Evolutionary conservation across 2,888 invertebrate species (phyloP).

Genomic region (Synanthedon tipuliformis): DNA sequence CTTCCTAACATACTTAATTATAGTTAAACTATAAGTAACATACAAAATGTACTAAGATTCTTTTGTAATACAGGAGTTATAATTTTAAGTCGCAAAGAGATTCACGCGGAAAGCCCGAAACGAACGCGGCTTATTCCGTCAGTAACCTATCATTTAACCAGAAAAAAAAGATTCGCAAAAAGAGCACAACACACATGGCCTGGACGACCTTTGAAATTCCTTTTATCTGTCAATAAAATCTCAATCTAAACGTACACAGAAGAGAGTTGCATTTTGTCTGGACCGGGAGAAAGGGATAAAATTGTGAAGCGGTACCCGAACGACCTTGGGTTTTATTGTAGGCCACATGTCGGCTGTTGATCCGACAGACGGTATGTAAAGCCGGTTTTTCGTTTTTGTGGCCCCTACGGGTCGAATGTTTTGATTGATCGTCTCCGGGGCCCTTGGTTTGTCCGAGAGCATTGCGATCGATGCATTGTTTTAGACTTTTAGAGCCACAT

Average conservation of each 20-base stretch:
- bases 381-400: conserved; percentile 52
- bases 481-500: background rate
- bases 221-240: conserved; percentile 15
- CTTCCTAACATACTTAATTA: too few relatives aligned
- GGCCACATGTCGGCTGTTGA: conserved; percentile 60
- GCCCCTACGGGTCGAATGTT: conserved; percentile 29
- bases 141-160: conserved; percentile 17
- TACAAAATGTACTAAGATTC: too few relatives aligned
- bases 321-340: conserved; percentile 65
- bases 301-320: conserved; percentile 56
- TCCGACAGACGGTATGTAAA: conserved; percentile 28
- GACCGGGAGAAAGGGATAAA: conserved; percentile 50
- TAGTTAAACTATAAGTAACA: too few relatives aligned
- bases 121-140: background rate
- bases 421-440: conserved; percentile 50
- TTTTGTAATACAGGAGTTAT: too few relatives aligned
- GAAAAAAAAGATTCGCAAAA: conserved; percentile 51
- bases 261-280: conserved; percentile 22
- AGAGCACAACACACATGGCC: conserved; percentile 49
- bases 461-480: background rate
- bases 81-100: background rate
- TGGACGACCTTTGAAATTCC: conserved; percentile 59
- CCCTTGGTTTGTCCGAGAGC: conserved; percentile 13
- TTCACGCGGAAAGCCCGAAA: background rate
- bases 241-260: conserved; percentile 7